Percentiles rank a stretch among this genome's conserved stretches.
Evolutionary conservation across 2,113 vertebrate genomes (phyloP).

Genomic region (Dunckerocampus dactyliophorus): DNA sequence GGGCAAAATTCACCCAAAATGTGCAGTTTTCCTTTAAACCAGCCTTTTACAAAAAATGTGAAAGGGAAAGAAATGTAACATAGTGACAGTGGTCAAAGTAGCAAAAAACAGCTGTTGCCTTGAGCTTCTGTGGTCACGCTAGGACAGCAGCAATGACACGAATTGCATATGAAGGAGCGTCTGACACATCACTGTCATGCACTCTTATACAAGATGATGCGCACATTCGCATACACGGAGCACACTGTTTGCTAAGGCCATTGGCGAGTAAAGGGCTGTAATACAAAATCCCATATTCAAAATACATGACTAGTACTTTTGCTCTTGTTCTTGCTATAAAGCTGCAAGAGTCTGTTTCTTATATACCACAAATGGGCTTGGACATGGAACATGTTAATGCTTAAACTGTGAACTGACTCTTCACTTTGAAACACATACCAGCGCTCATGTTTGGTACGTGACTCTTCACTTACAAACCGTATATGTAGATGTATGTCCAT

Average conservation of each 20-base stretch:
- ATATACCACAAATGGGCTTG: too few relatives aligned
- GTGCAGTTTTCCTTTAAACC: not conserved
- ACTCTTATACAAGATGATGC: constrained; percentile 23
- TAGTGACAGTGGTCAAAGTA: not conserved
- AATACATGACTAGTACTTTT: not conserved
- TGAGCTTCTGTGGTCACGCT: constrained; percentile 44
- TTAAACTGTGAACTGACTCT: too few relatives aligned
- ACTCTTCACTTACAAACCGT: too few relatives aligned
- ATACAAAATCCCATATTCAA: not conserved
- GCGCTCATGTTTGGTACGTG: too few relatives aligned
- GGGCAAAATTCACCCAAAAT: too few relatives aligned
- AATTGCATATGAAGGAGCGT: constrained; percentile 42
- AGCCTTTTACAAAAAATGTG: not conserved
- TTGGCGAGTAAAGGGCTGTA: not conserved
- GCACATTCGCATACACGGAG: not conserved
- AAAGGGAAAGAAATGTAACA: constrained; percentile 8
- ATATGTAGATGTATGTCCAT: too few relatives aligned
- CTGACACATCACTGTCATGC: constrained; percentile 24
- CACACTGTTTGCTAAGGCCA: not conserved
- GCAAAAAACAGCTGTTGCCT: constrained; percentile 51
- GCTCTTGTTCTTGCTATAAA: too few relatives aligned
- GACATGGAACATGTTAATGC: too few relatives aligned
- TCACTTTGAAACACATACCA: too few relatives aligned
- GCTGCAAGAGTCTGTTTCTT: too few relatives aligned
- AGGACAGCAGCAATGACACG: constrained; percentile 32